Conservation (phyloP, 1,140 invertebrate genomes). For the Mesaphorura yosii region DNA sequence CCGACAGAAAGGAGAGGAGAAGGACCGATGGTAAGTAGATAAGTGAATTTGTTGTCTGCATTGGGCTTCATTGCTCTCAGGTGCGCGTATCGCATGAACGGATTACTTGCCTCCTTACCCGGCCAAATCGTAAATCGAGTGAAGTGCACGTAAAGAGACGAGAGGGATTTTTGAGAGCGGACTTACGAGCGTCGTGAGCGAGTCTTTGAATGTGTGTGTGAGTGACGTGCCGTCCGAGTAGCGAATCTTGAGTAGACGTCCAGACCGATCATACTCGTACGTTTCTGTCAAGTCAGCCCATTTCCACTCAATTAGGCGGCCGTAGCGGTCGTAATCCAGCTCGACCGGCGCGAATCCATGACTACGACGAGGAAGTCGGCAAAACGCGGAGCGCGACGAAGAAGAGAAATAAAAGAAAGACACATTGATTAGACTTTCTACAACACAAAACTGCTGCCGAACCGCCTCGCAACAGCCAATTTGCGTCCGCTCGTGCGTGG, state of each 20-base stretch:
- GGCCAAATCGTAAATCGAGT: too few species aligned
- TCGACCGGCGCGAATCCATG: conserved; percentile 64
- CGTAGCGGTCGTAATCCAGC: conserved; percentile 83
- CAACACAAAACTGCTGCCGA: too few species aligned
- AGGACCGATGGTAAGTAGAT: too few species aligned
- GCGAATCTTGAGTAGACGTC: conserved; percentile 70
- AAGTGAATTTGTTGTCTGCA: too few species aligned
- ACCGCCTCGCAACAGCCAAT: too few species aligned
- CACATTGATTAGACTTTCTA: background rate
- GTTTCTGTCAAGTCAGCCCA: conserved; percentile 81
- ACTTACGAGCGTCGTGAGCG: conserved; percentile 63
- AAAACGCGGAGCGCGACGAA: background rate
- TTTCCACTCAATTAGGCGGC: conserved; percentile 75
- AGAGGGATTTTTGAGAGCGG: too few species aligned
- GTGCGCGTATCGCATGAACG: too few species aligned
- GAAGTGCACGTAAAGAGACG: too few species aligned
- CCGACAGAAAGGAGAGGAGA: too few species aligned
- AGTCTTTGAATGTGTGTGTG: conserved; percentile 75
- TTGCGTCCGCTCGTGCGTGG: too few species aligned
- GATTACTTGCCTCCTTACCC: too few species aligned
- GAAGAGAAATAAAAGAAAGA: background rate
- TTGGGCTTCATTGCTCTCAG: too few species aligned
- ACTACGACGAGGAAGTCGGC: conserved; percentile 7
- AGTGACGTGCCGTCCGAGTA: conserved; percentile 76
- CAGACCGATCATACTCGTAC: conserved; percentile 76